These are phyloP conservation scores for Engystomops pustulosus DNA, from an alignment of 2,113 vertebrate genomes.

Conservation along the genomic window DNA sequence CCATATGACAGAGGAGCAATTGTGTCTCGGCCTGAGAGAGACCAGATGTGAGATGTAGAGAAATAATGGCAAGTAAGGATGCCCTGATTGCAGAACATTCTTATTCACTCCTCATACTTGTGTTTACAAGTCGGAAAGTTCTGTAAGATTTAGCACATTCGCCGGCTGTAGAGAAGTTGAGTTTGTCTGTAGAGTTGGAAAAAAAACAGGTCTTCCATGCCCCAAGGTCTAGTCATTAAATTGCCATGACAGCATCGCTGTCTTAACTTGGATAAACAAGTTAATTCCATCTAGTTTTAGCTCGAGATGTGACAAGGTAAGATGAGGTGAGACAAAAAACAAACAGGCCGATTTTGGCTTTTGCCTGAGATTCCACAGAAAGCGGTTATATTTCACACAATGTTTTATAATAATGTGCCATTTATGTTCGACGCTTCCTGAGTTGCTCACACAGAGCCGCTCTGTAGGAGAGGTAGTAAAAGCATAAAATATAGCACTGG, in stretches of 20 bases:
- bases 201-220: conserved; percentile 40
- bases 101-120: conserved; percentile 32
- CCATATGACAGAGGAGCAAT: conserved; percentile 46
- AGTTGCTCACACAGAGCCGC: background rate
- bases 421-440: conserved; percentile 1
- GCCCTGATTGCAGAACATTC: conserved; percentile 43
- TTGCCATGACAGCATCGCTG: conserved; percentile 14
- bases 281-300: conserved; percentile 32
- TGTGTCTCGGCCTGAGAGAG: conserved; percentile 43
- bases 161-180: conserved; percentile 41
- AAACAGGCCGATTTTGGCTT: conserved; percentile 39
- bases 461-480: background rate
- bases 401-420: conserved; percentile 44
- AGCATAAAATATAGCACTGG: background rate
- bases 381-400: conserved; percentile 48
- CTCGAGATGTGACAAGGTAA: conserved; percentile 48
- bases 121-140: conserved; percentile 46
- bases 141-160: conserved; percentile 50
- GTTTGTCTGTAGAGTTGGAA: conserved; percentile 38
- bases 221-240: conserved; percentile 27
- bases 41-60: conserved; percentile 54
- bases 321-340: conserved; percentile 51
- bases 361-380: conserved; percentile 50
- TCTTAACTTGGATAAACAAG: conserved; percentile 43
- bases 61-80: conserved; percentile 46